Evolutionary conservation across 2,888 invertebrate genomes (phyloP).

Genomic region (Drosophila subsilvestris): DNA sequence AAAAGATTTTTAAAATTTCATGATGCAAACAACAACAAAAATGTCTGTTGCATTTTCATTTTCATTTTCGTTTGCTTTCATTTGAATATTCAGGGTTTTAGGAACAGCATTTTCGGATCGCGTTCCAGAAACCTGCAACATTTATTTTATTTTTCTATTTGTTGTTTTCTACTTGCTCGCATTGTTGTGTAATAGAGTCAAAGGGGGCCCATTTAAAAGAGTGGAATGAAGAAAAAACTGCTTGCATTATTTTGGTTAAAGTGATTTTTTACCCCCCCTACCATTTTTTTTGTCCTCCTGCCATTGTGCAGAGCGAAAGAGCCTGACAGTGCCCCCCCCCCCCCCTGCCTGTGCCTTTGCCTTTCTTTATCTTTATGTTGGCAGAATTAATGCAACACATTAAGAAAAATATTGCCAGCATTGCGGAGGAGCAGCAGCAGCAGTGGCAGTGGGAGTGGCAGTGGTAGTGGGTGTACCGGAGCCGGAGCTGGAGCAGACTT

Average conservation of each 20-base stretch:
- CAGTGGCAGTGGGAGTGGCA: background rate
- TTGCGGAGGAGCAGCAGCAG: constrained; percentile 26
- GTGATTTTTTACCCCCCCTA: constrained; percentile 24
- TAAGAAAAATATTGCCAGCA: constrained; percentile 67
- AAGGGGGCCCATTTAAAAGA: constrained; percentile 26
- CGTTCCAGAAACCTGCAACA: constrained; percentile 8
- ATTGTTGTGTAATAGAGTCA: constrained; percentile 44
- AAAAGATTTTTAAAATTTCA: constrained; percentile 40
- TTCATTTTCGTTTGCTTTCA: constrained; percentile 10
- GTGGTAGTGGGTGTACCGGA: background rate
- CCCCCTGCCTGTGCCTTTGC: constrained; percentile 22
- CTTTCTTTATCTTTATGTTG: constrained; percentile 60
- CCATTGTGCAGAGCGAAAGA: constrained; percentile 19
- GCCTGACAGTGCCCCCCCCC: constrained; percentile 51
- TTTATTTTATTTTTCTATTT: background rate
- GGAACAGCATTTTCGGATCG: constrained; percentile 7
- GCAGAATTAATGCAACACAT: constrained; percentile 68
- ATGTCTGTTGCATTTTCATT: constrained; percentile 12
- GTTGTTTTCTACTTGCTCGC: constrained; percentile 2
- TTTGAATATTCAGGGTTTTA: constrained; percentile 26
- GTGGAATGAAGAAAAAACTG: constrained; percentile 20
- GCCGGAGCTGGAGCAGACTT: constrained; percentile 25
- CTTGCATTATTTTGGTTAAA: constrained; percentile 43
- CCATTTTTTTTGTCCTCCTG: constrained; percentile 10
- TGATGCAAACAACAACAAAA: background rate